Conservation (phyloP, 2,797 vertebrate species). For the Tragelaphus eurycerus region DNA sequence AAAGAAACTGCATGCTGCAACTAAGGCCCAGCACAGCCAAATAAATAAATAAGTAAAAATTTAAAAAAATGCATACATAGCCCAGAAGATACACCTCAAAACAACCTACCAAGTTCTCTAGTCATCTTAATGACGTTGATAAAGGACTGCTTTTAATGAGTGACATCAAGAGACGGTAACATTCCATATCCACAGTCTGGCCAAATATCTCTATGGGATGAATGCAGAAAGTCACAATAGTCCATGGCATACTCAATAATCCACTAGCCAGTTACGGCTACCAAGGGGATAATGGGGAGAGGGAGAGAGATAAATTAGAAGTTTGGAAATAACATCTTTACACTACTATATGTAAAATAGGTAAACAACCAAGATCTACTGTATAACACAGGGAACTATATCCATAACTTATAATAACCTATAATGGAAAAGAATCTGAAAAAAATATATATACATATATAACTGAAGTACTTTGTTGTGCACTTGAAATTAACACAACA, state of each 20-base stretch:
- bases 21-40: not conserved
- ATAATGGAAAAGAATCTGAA: not conserved
- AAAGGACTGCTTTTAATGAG: not conserved
- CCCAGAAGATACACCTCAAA: not conserved
- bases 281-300: not conserved
- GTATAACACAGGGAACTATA: not conserved
- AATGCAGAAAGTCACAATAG: not conserved
- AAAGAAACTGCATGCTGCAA: not conserved
- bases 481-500: not conserved
- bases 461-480: not conserved
- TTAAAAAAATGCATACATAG: not conserved
- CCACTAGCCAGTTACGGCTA: not conserved
- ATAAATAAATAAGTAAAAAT: not conserved
- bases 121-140: not conserved
- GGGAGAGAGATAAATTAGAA: not conserved
- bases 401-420: not conserved
- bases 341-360: not conserved
- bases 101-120: not conserved
- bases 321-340: not conserved
- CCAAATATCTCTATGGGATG: not conserved
- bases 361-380: not conserved
- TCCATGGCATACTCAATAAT: not conserved
- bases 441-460: not conserved
- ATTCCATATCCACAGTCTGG: not conserved
- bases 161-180: not conserved